Percentiles rank a stretch among this genome's conserved stretches.
phyloP scores from a whole-genome alignment of 2,888 invertebrate genomes.

The Megalurothrips usitatus region DNA sequence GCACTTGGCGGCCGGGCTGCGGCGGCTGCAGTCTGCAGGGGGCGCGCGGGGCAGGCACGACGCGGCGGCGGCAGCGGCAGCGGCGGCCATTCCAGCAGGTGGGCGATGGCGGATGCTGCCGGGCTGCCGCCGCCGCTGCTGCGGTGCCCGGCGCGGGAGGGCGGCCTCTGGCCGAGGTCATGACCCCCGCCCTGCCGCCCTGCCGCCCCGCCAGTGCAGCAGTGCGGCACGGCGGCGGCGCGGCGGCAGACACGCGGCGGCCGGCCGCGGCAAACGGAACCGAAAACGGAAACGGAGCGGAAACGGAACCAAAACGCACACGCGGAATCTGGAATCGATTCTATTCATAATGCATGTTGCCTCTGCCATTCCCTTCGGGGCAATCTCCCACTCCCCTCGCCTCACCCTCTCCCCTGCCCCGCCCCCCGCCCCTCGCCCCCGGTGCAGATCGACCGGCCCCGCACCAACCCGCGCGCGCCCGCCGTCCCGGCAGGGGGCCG shows the following conservation, averaged over 20 bases:
- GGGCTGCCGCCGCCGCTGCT: too few relatives aligned
- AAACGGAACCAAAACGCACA: neutral
- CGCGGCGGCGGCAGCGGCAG: too few relatives aligned
- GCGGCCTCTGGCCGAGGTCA: too few relatives aligned
- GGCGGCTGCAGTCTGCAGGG: too few relatives aligned
- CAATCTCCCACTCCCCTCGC: neutral
- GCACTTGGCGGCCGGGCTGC: too few relatives aligned
- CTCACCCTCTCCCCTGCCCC: neutral
- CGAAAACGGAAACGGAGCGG: neutral
- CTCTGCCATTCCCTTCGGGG: neutral
- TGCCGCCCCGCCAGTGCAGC: neutral
- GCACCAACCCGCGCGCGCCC: neutral
- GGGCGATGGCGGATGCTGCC: too few relatives aligned
- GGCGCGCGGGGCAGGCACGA: too few relatives aligned
- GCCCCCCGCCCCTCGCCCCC: neutral
- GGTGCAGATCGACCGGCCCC: neutral
- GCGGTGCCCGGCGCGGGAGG: too few relatives aligned
- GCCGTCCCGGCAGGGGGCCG: neutral
- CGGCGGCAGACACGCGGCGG: too few relatives aligned
- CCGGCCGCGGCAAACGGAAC: too few relatives aligned
- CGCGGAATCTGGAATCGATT: conserved; percentile 2
- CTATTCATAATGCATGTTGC: conserved; percentile 6
- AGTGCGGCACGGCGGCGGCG: neutral
- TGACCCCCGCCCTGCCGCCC: too few relatives aligned
- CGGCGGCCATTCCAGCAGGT: too few relatives aligned